Percentiles rank a stretch among this genome's conserved stretches.
phyloP scores from a whole-genome alignment of 2,797 vertebrate species.

The Sebastes reedi region DNA sequence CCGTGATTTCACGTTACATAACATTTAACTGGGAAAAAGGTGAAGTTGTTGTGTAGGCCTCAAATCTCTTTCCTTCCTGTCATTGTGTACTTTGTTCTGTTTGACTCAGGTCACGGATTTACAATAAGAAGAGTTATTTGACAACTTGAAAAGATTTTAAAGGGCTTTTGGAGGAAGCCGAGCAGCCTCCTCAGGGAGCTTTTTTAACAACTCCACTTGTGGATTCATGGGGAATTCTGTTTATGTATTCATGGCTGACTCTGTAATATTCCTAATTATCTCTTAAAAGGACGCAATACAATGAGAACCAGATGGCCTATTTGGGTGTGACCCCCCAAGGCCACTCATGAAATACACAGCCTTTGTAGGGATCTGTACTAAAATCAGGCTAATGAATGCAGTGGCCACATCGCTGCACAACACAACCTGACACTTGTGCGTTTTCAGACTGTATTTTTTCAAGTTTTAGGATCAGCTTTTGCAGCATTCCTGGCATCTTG shows the following conservation, averaged over 20 bases:
- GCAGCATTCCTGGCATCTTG: background rate
- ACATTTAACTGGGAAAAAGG: constrained; percentile 41
- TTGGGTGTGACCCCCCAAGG: constrained; percentile 55
- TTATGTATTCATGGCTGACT: constrained; percentile 68
- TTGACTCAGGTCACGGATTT: constrained; percentile 18
- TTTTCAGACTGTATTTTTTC: constrained; percentile 35
- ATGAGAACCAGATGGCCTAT: constrained; percentile 72
- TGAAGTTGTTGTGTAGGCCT: constrained; percentile 47
- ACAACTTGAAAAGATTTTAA: constrained; percentile 38
- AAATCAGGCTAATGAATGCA: constrained; percentile 68
- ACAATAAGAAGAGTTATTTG: constrained; percentile 15
- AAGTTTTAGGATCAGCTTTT: background rate
- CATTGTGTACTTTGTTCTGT: constrained; percentile 48
- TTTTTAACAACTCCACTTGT: constrained; percentile 54
- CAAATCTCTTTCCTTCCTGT: constrained; percentile 31
- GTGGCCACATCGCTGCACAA: constrained; percentile 51
- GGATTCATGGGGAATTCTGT: constrained; percentile 56
- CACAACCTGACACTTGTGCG: constrained; percentile 36
- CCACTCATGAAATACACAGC: constrained; percentile 58
- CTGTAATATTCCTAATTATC: constrained; percentile 75
- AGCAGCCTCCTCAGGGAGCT: constrained; percentile 24
- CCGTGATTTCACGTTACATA: constrained; percentile 51
- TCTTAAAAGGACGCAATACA: constrained; percentile 64
- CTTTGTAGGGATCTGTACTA: constrained; percentile 63
- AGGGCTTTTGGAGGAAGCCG: constrained; percentile 22